phyloP scores from a whole-genome alignment of 2,888 invertebrate species.

The Netelia fuscicornis region DNA sequence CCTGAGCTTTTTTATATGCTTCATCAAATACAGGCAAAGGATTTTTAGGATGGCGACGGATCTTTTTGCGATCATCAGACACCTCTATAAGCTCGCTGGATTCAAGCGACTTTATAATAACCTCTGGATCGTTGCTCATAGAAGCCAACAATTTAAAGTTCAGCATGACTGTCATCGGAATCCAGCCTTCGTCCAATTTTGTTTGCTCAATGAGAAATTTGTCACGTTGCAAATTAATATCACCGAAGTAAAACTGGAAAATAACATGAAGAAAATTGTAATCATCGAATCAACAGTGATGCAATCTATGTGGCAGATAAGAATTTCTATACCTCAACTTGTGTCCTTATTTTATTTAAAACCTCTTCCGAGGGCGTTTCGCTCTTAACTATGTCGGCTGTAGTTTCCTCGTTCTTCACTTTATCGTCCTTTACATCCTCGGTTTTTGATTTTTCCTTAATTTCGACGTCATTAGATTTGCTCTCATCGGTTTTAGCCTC shows the following conservation, averaged over 20 bases:
- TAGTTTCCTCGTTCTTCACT: constrained; percentile 68
- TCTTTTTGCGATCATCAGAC: constrained; percentile 89
- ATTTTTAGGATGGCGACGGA: constrained; percentile 90
- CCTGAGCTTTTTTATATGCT: constrained; percentile 92
- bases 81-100: constrained; percentile 89
- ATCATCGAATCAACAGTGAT: neutral
- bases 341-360: constrained; percentile 75
- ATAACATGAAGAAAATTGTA: no score
- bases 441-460: neutral
- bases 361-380: constrained; percentile 73
- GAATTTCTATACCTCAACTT: constrained; percentile 77
- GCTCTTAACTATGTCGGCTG: constrained; percentile 68
- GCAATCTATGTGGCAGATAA: neutral
- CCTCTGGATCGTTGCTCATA: constrained; percentile 89
- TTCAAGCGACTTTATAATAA: constrained; percentile 91
- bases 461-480: neutral
- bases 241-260: constrained; percentile 92
- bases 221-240: constrained; percentile 96
- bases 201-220: constrained; percentile 96
- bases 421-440: constrained; percentile 60
- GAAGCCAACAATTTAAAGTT: constrained; percentile 95
- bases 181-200: constrained; percentile 95
- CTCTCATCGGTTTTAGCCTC: constrained; percentile 49
- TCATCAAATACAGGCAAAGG: constrained; percentile 94
- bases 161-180: constrained; percentile 92